Conservation (phyloP, 2,888 invertebrate species). For the Hemithea aestivaria region DNA sequence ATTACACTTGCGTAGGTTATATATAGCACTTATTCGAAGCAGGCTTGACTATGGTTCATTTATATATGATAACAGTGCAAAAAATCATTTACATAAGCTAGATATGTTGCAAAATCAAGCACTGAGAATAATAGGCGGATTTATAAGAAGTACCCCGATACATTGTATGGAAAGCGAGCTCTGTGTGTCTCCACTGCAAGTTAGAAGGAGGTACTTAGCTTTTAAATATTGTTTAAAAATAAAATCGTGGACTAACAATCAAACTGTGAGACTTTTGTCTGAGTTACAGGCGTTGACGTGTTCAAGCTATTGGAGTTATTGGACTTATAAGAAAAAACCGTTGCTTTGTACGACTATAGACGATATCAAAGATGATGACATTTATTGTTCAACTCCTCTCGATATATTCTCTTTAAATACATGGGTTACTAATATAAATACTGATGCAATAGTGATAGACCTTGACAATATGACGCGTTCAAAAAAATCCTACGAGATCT, state of each 20-base stretch:
- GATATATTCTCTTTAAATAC: no score
- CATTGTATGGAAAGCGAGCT: background rate
- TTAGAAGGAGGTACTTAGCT: background rate
- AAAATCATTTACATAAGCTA: background rate
- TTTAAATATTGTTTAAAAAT: background rate
- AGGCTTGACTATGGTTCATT: background rate
- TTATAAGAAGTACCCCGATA: background rate
- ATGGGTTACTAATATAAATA: no score
- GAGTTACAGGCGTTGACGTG: background rate
- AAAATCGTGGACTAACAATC: background rate
- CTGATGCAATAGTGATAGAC: no score
- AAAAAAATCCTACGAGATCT: no score
- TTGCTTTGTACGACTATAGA: no score
- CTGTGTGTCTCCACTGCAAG: background rate
- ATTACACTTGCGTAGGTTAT: no score
- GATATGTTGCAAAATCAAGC: constrained; percentile 1
- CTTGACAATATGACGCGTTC: no score
- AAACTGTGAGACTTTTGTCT: background rate
- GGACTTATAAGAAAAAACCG: no score
- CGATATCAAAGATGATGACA: no score
- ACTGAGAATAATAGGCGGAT: background rate
- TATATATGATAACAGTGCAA: background rate
- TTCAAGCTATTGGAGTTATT: no score
- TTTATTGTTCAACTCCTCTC: no score
- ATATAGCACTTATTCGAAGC: background rate